Conservation (phyloP, 2,888 invertebrate species). For the Theretra japonica region DNA sequence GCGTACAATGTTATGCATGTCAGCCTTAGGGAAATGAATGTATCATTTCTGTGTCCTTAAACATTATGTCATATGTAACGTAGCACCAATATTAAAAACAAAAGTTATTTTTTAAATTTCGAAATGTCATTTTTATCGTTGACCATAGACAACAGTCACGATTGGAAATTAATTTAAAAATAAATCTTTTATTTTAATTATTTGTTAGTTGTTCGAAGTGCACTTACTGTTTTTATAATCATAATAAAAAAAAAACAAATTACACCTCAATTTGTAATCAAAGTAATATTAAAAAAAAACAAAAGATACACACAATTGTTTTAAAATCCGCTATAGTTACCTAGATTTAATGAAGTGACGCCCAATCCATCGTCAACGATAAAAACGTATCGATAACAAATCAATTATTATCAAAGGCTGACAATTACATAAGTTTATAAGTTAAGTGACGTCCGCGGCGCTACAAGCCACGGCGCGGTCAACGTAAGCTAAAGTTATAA, state of each 20-base stretch:
- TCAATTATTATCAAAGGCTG: slow-evolving; percentile 56
- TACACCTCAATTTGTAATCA: no score
- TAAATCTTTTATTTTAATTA: no score
- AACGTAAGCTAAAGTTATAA: slow-evolving; percentile 64
- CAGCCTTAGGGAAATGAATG: slow-evolving; percentile 11
- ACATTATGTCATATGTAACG: slow-evolving; percentile 18
- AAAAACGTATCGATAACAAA: slow-evolving; percentile 9
- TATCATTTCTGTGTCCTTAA: slow-evolving; percentile 9
- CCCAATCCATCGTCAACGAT: slow-evolving; percentile 5
- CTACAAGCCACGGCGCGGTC: slow-evolving; percentile 66
- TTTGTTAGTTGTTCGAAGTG: no score
- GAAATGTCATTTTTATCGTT: slow-evolving; percentile 29
- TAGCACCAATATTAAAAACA: slow-evolving; percentile 27
- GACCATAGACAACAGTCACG: neutral
- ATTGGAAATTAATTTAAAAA: no score
- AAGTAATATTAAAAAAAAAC: no score
- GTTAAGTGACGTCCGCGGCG: slow-evolving; percentile 69
- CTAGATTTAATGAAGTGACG: neutral
- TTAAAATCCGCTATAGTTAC: no score
- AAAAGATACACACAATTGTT: no score
- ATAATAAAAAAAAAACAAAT: neutral
- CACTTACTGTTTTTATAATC: no score
- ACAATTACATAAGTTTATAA: slow-evolving; percentile 63
- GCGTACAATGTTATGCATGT: slow-evolving; percentile 37
- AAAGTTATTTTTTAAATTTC: slow-evolving; percentile 19